Evolutionary conservation across 1,140 invertebrate species (phyloP).

Genomic region (Drosophila neocordata): DNA sequence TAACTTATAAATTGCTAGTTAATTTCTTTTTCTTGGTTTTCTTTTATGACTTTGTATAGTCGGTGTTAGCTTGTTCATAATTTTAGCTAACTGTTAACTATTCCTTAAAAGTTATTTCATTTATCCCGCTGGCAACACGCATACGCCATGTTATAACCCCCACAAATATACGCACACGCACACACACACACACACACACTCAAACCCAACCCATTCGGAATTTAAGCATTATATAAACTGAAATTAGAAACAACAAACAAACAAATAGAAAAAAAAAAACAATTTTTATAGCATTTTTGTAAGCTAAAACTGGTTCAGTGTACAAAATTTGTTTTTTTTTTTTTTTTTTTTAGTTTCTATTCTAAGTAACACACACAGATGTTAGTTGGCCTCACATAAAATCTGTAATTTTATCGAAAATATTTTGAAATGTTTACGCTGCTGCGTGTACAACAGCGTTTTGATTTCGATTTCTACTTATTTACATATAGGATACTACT

Average conservation of each 20-base stretch:
- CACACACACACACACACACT: neutral
- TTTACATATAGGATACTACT: conserved; percentile 39
- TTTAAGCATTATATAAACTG: conserved; percentile 33
- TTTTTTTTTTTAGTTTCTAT: conserved; percentile 16
- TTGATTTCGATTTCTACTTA: conserved; percentile 34
- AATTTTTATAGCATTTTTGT: conserved; percentile 39
- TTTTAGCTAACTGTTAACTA: conserved; percentile 3
- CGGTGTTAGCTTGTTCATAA: conserved; percentile 5
- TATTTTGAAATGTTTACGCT: conserved; percentile 60
- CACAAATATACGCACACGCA: conserved; percentile 24
- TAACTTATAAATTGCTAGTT: neutral
- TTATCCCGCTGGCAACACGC: conserved; percentile 52
- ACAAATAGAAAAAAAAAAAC: conserved; percentile 14
- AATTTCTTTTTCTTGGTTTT: neutral
- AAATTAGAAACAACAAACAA: conserved; percentile 24
- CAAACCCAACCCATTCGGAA: conserved; percentile 49
- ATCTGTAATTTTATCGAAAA: conserved; percentile 45
- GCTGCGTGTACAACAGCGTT: conserved; percentile 28
- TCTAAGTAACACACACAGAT: conserved; percentile 20
- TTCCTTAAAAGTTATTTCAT: conserved; percentile 20
- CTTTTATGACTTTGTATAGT: conserved; percentile 4
- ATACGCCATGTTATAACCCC: conserved; percentile 59
- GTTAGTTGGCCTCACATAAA: conserved; percentile 40
- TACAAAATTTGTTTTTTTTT: conserved; percentile 3
- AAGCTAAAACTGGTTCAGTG: conserved; percentile 38